Base-by-base conservation (phyloP, 2,113 vertebrate species). In the Formicarius rufipectus region DNA sequence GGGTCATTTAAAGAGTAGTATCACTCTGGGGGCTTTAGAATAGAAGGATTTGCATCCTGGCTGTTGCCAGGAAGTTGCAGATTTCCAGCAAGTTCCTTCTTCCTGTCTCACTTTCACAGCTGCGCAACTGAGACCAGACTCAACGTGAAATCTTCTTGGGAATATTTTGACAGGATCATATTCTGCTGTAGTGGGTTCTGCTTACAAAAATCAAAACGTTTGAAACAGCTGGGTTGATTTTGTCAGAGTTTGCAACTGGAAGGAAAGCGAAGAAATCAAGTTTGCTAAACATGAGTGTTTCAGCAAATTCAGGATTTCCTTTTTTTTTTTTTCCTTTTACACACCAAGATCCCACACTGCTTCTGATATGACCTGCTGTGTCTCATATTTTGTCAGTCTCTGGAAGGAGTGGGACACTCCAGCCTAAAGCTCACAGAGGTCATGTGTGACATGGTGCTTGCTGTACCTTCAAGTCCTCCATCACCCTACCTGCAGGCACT, bases 121-220 rank as follows among this genome's bases (percentile, higher is more conserved):
- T 94, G 74, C 84, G 49, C 31, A 45, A 47, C 39, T 53, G 68
- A 81, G 49, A 89, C 44, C 44, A 95, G 53, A 87, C 60, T 84
- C 49, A 89, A 72, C n/a, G 55, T 3, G 20, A 75, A 77, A 87
- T 84, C 42, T 85, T 75, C 39, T 42, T 74, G 76, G 21, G 60
- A 24, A 47, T 31, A 22, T 95, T 86, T 81, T 95, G 84, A 84
- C 76, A 96, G 86, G 47, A 74, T 39, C 72, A 18, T 88, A 77
- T 92, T 94, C 50, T 94, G 24, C 40, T 74, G 76, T 52, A 83
- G n/a, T 47, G 60, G 27, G 27, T 89, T 89, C 50, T 84, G 12
- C 68, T 86, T 69, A 55, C 52, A 87, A 91, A 95, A 90, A 53
- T 95, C 68, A 92, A 92, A 95, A 92, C 39, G 91, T 84, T 95